Percentiles rank a stretch among this genome's conserved stretches.
Evolutionary conservation across 2,113 vertebrate species (phyloP).

Genomic region (Fulmarus glacialis): DNA sequence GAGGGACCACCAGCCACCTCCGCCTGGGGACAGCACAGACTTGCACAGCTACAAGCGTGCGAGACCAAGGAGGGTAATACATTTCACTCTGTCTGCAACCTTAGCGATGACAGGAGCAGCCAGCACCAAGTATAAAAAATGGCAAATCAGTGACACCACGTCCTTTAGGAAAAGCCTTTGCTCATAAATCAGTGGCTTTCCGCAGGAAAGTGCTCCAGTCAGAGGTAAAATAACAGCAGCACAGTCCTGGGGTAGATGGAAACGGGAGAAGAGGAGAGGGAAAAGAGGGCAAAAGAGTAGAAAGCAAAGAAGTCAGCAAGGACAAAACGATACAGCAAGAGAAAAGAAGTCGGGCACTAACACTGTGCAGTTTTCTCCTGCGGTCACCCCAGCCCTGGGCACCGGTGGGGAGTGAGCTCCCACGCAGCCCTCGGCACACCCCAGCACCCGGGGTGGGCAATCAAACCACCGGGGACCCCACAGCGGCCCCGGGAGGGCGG

Average conservation of each 20-base stretch:
- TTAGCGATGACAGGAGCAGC: background rate
- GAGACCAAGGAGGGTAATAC: background rate
- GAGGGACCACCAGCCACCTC: background rate
- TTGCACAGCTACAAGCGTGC: accelerated
- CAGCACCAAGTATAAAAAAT: background rate
- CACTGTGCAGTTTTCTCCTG: background rate
- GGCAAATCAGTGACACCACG: background rate
- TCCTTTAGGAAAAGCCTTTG: background rate
- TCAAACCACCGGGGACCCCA: accelerated
- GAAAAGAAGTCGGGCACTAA: background rate
- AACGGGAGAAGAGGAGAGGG: accelerated
- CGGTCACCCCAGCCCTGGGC: background rate
- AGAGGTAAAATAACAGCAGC: background rate
- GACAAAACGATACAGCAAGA: background rate
- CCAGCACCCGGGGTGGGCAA: background rate
- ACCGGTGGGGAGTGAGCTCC: background rate
- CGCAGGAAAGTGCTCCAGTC: background rate
- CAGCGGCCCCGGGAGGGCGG: background rate
- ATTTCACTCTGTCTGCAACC: background rate
- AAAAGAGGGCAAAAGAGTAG: background rate
- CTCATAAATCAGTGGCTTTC: background rate
- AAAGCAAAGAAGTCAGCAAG: background rate
- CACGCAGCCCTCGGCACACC: accelerated
- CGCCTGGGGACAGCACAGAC: background rate
- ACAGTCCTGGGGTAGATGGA: background rate